Base-by-base conservation (phyloP, 2,113 vertebrate species). In the Ovis canadensis region DNA sequence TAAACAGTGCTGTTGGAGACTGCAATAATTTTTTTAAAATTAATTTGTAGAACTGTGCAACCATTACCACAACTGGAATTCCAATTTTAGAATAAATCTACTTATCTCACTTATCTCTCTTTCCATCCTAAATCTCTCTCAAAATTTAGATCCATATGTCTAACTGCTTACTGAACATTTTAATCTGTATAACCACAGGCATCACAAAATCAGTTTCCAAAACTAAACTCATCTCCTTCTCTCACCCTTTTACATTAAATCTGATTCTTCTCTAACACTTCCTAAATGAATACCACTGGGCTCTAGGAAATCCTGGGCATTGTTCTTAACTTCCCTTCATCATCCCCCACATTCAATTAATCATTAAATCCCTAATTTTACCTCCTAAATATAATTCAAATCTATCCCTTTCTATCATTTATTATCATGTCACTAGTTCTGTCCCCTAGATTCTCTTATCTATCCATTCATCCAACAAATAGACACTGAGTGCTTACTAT, bases 311-410 rank as follows among this genome's bases (percentile, higher is more conserved):
- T 55, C 50, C 25, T 74, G 50, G 27, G n/a, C 55, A 57, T 88
- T 36, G 43, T 94, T 91, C 33, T 84, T 77, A 91, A 84, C 55
- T 93, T 50, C 43, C 88, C 55, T 95, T 71, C 91, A 40, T 90
- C 54, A 92, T 57, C 10, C 45, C n/a, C n/a, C n/a, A 85, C 25
- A 91, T 59, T 52, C 80, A 91, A 67, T 92, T 91, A 97, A 85
- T 92, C 36, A 94, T 90, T 60, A 91, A 52, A 95, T 91, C 40
- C 50, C 82, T 90, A 43, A 88, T 88, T 91, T 96, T 90, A 78
- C 25, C 25, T 95, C 36, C 21, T 86, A 96, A 93, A 43, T 85
- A 36, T 74, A 93, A 94, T 55, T 94, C 40, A 57, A 94, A 93
- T 55, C 5, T 59, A 85, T 67, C 84, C 25, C 13, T 71, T 87